Base-by-base conservation (phyloP, 2,113 vertebrate genomes). In the Canis aureus region DNA sequence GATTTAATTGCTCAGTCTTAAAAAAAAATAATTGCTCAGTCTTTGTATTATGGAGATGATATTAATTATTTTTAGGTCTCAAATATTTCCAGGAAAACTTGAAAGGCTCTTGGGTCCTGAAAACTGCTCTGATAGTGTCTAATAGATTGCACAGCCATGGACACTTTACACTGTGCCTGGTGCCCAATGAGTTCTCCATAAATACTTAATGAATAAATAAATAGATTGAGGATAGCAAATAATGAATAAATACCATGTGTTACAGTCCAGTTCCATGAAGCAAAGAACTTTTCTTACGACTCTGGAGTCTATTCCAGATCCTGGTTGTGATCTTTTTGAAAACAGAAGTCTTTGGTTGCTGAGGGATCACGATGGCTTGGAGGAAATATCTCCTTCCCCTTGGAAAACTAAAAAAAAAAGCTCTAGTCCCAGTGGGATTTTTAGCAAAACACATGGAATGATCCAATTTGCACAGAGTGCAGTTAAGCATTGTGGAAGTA, bases 31-130 rank as follows among this genome's bases (percentile, higher is more conserved):
- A 43, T 43, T 43, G 43, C 43, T 43, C 20, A 64, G 78, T 87
- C 84, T 96, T 97, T 97, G 53, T 95, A 27, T 97, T 96, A 89
- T 93, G 51, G 88, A 96, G 94, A 87, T 85, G 64, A 67, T 97
- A 92, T 97, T 97, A 97, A 96, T 96, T 96, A 95, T 97, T 92
- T 97, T 69, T 62, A 86, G 80, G 60, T 97, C 73, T 96, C 84
- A 81, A 51, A 93, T 97, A 94, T 95, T 97, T 95, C 93, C 66
- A 73, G 5, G 51, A 97, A 91, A 43, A 17, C 57, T 78, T 85
- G 82, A 88, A 97, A 94, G 94, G 7, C 93, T 92, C 13, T 4
- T 32, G 60, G 76, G 67, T 85, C 53, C 67, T 78, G 16, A 71
- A 78, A 84, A 73, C 4, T 53, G 55, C 71, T 98, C 94, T 93